phyloP scores from a whole-genome alignment of 2,113 vertebrate species.

The Monopterus albus region DNA sequence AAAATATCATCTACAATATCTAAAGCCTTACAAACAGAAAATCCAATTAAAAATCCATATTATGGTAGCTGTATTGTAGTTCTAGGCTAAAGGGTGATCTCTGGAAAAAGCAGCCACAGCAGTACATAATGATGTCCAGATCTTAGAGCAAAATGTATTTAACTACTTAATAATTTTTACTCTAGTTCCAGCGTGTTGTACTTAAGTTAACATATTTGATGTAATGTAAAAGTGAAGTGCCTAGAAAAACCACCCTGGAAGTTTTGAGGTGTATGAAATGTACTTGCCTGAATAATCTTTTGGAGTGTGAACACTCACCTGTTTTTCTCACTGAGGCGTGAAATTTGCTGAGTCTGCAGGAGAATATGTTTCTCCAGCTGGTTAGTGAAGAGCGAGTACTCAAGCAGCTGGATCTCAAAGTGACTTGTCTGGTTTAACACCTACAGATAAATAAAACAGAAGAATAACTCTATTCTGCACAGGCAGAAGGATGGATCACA shows the following conservation, averaged over 20 bases:
- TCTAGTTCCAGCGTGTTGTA: no score
- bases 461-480: not conserved
- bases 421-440: conserved; percentile 86
- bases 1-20: conserved; percentile 1
- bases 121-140: not conserved
- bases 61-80: not conserved
- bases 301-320: conserved; percentile 70
- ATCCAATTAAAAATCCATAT: not conserved
- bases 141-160: no score
- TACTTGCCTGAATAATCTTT: not conserved
- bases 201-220: not conserved
- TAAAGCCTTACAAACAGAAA: not conserved
- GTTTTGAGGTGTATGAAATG: not conserved
- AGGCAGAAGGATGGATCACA: conserved; percentile 7
- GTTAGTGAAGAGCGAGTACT: conserved; percentile 84
- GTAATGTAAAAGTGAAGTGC: not conserved
- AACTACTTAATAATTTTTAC: not conserved
- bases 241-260: not conserved
- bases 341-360: conserved; percentile 85
- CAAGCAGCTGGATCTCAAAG: conserved; percentile 86
- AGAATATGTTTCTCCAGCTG: conserved; percentile 86
- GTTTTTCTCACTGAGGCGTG: conserved; percentile 84
- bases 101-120: not conserved
- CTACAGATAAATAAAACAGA: conserved; percentile 57
- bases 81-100: not conserved